Evolutionary conservation across 2,888 invertebrate genomes (phyloP).

Genomic region (Heliconius sara): DNA sequence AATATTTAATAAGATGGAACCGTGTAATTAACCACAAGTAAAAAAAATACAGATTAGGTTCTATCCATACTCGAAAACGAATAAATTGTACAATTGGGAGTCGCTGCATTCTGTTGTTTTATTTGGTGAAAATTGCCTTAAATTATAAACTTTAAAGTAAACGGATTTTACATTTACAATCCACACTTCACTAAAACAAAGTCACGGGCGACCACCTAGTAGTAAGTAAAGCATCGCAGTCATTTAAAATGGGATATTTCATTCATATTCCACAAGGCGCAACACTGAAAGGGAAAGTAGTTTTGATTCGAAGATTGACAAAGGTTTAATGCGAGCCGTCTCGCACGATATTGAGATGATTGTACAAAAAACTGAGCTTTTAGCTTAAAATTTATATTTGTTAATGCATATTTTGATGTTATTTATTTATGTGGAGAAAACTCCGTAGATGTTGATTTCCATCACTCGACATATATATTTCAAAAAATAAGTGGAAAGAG

Average conservation of each 20-base stretch:
- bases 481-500: too few relatives aligned
- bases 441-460: too few relatives aligned
- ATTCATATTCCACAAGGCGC: slow-evolving; percentile 1
- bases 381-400: neutral
- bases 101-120: too few relatives aligned
- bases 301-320: slow-evolving; percentile 22
- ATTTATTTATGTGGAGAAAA: neutral
- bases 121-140: too few relatives aligned
- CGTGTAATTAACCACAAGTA: too few relatives aligned
- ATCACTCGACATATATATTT: too few relatives aligned
- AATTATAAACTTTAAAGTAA: too few relatives aligned
- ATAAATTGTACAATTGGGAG: too few relatives aligned
- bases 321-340: slow-evolving; percentile 32
- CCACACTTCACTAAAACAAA: neutral
- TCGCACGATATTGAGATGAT: slow-evolving; percentile 23
- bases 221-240: neutral
- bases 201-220: neutral
- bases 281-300: slow-evolving; percentile 39
- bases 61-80: too few relatives aligned
- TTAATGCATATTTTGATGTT: neutral
- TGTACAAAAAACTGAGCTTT: neutral
- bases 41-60: too few relatives aligned
- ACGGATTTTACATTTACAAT: neutral
- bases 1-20: too few relatives aligned
- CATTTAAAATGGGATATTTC: neutral